phyloP scores from a whole-genome alignment of 1,140 invertebrate genomes.

The Bombus fervidus region DNA sequence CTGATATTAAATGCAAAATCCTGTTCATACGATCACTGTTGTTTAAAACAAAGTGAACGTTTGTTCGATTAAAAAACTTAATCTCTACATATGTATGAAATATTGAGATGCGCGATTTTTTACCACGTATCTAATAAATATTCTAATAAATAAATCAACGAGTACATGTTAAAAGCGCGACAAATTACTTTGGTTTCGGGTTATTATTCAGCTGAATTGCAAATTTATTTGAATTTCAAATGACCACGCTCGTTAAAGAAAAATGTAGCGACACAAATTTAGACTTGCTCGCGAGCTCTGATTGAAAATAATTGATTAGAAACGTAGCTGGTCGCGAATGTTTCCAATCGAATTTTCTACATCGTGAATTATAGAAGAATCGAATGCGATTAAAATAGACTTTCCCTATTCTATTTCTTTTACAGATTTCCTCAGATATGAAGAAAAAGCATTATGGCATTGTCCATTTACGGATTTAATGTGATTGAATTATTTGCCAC shows the following conservation, averaged over 20 bases:
- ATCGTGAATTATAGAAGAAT: background rate
- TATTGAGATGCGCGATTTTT: background rate
- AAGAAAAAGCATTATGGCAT: background rate
- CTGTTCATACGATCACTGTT: background rate
- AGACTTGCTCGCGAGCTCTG: no score
- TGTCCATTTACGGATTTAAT: background rate
- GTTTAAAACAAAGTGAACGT: background rate
- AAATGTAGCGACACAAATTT: background rate
- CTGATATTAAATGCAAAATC: background rate
- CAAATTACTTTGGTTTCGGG: background rate
- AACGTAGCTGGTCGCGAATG: no score
- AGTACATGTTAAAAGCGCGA: background rate
- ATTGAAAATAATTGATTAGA: background rate
- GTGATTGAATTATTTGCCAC: constrained; percentile 16
- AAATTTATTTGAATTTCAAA: background rate
- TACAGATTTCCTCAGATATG: background rate
- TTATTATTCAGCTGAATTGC: background rate
- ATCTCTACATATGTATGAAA: no score
- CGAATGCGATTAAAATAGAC: background rate
- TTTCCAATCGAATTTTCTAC: background rate
- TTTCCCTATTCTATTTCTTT: background rate
- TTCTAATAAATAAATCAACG: background rate
- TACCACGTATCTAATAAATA: no score
- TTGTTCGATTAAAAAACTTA: background rate
- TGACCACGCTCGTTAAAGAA: rapidly evolving